Conservation (phyloP, 2,797 vertebrate species). For the Typhlichthys eigenmanni region DNA sequence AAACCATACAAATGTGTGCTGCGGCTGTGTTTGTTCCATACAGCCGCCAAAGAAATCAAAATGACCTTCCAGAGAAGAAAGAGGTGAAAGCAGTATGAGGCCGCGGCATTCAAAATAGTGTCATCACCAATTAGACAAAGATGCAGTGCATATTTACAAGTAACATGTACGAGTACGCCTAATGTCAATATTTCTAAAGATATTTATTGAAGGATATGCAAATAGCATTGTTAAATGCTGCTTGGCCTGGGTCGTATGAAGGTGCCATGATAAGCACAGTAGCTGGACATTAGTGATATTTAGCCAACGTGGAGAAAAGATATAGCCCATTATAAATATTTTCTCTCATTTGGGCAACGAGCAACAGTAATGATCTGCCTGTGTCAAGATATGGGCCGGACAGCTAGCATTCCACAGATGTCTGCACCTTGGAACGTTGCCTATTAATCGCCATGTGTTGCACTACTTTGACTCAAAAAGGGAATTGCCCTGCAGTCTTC, state of each 20-base stretch:
- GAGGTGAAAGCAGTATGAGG: constrained; percentile 33
- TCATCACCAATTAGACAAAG: constrained; percentile 31
- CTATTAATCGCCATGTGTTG: constrained; percentile 49
- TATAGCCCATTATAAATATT: neutral
- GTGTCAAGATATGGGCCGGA: constrained; percentile 32
- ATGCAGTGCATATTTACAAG: constrained; percentile 27
- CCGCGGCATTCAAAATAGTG: constrained; percentile 43
- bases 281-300: neutral
- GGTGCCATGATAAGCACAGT: neutral
- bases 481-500: constrained; percentile 30
- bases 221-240: constrained; percentile 41
- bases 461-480: constrained; percentile 44
- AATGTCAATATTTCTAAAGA: constrained; percentile 21
- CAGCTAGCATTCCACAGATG: constrained; percentile 49
- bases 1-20: constrained; percentile 30
- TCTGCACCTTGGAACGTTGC: constrained; percentile 37
- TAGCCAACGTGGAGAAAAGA: neutral
- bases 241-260: neutral
- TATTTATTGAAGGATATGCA: constrained; percentile 62
- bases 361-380: neutral
- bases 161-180: neutral
- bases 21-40: constrained; percentile 19
- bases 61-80: constrained; percentile 33
- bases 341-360: constrained; percentile 23
- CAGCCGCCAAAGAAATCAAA: constrained; percentile 31